Percentiles rank a stretch among this genome's conserved stretches.
Evolutionary conservation across 2,888 invertebrate genomes (phyloP).

Genomic region (Philaethria dido): DNA sequence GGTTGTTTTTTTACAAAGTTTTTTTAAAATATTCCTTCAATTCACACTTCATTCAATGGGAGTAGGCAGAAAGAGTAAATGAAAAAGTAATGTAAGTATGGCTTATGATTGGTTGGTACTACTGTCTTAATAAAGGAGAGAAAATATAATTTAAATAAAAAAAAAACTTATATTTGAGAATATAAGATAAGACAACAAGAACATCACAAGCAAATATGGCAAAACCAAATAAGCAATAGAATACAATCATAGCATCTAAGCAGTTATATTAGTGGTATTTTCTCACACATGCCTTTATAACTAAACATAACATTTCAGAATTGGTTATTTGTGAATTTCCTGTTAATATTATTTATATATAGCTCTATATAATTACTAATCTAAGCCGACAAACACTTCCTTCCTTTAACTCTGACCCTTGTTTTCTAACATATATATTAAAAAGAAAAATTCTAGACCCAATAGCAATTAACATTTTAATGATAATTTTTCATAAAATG

Average conservation of each 20-base stretch:
- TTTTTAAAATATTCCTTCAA: too few species aligned
- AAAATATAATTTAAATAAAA: too few species aligned
- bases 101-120: too few species aligned
- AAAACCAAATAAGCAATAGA: too few species aligned
- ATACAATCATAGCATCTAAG: neutral
- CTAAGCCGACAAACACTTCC: neutral
- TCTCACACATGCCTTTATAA: neutral
- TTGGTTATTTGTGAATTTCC: neutral
- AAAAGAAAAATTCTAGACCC: neutral
- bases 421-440: neutral
- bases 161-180: too few species aligned
- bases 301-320: neutral
- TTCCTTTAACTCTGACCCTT: neutral
- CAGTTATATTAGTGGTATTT: neutral
- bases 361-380: neutral
- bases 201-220: too few species aligned
- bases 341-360: conserved; percentile 9
- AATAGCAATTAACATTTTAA: neutral
- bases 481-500: neutral
- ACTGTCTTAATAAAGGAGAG: too few species aligned
- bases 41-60: too few species aligned
- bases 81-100: too few species aligned
- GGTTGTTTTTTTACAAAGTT: too few species aligned
- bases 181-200: too few species aligned
- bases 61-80: too few species aligned